These are phyloP conservation scores for Halocynthia aurantium DNA, from an alignment of 23 tunicate species.

Conservation along the genomic window DNA sequence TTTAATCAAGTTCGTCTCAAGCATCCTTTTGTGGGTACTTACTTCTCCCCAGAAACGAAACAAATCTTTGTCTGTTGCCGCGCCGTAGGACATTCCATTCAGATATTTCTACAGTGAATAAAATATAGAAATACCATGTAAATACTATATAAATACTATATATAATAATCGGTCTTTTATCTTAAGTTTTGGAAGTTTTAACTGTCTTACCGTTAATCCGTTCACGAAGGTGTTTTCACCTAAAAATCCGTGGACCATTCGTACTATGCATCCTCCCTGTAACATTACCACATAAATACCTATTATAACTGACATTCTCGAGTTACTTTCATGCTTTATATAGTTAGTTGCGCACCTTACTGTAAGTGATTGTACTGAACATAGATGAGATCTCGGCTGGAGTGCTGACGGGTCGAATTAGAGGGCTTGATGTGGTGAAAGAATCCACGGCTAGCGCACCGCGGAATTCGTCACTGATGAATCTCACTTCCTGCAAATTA, in stretches of 20 bases:
- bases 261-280: slow-evolving; percentile 64
- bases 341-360: slow-evolving; percentile 19
- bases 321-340: too few relatives aligned
- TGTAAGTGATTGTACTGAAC: slow-evolving; percentile 50
- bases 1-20: too few relatives aligned
- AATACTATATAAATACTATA: too few relatives aligned
- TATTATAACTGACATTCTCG: too few relatives aligned
- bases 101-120: slow-evolving; percentile 44
- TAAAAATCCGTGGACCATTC: slow-evolving; percentile 63
- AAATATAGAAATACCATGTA: too few relatives aligned
- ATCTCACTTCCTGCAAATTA: slow-evolving; percentile 35
- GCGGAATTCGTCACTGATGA: slow-evolving; percentile 59
- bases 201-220: too few relatives aligned
- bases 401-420: slow-evolving; percentile 52
- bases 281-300: neutral
- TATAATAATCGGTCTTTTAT: too few relatives aligned
- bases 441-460: slow-evolving; percentile 48
- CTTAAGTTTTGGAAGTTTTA: too few relatives aligned
- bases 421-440: slow-evolving; percentile 50
- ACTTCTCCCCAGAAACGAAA: slow-evolving; percentile 67
- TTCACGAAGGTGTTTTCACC: slow-evolving; percentile 50
- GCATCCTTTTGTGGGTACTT: slow-evolving; percentile 2
- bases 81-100: slow-evolving; percentile 13
- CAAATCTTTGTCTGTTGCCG: slow-evolving; percentile 45
- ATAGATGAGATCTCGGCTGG: slow-evolving; percentile 47